Conservation (phyloP, 2,888 invertebrate species). For the Cremastinae sp. region DNA sequence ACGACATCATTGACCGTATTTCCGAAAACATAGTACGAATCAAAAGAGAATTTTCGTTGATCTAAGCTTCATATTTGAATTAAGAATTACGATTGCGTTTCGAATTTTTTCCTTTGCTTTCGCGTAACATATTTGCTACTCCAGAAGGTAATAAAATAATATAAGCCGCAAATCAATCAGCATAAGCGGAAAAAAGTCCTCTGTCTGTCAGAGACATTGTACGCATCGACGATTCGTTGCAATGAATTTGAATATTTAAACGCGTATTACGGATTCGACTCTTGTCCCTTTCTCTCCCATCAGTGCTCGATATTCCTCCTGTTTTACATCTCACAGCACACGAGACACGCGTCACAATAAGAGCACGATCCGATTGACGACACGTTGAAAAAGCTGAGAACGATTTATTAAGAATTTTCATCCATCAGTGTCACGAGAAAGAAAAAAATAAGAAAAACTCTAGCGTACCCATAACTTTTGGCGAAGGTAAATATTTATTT, state of each 20-base stretch:
- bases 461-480: no score
- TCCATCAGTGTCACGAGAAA: not conserved
- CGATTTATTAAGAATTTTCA: no score
- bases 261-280: not conserved
- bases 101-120: not conserved
- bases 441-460: constrained; percentile 31
- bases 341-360: not conserved
- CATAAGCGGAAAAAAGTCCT: constrained; percentile 7
- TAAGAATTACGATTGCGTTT: constrained; percentile 1
- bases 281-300: not conserved
- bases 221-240: constrained; percentile 10
- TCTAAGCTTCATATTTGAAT: no score
- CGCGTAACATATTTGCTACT: not conserved
- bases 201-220: constrained; percentile 4
- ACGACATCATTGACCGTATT: no score
- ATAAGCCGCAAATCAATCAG: constrained; percentile 11
- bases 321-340: not conserved
- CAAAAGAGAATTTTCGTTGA: not conserved
- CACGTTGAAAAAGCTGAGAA: no score
- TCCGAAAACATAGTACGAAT: not conserved
- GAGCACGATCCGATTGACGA: not conserved
- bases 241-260: constrained; percentile 5
- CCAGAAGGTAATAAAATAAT: constrained; percentile 4
- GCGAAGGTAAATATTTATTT: no score
- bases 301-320: not conserved